Percentiles rank a stretch among this genome's conserved stretches.
These are phyloP conservation scores for Ophion ventricosus DNA, from an alignment of 2,888 invertebrate species.

Conservation along the genomic window DNA sequence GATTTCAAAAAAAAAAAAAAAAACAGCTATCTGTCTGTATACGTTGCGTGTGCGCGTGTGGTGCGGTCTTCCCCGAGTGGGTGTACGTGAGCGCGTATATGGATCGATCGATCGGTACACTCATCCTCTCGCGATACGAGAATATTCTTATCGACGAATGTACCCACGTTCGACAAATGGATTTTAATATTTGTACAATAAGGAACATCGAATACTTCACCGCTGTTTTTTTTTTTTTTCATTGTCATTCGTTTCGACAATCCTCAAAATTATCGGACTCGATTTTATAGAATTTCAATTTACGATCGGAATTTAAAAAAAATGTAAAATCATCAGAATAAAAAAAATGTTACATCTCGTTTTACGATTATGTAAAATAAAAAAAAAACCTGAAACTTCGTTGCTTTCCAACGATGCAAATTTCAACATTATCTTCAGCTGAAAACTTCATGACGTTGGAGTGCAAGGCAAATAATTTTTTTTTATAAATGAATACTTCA, in stretches of 20 bases:
- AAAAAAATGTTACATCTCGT: too few species aligned
- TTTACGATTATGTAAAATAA: too few species aligned
- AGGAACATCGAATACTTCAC: not conserved
- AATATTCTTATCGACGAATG: constrained; percentile 32
- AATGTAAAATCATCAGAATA: too few species aligned
- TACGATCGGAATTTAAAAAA: too few species aligned
- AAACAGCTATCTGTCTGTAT: not conserved
- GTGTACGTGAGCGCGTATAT: constrained; percentile 1
- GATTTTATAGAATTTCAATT: too few species aligned
- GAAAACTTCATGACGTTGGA: too few species aligned
- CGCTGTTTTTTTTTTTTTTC: not conserved
- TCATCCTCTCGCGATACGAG: constrained; percentile 11
- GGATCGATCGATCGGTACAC: constrained; percentile 40
- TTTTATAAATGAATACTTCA: not conserved
- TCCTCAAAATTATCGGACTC: too few species aligned
- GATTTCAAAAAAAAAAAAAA: constrained; percentile 17
- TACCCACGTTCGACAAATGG: constrained; percentile 1
- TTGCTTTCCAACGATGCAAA: too few species aligned
- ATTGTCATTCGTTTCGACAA: not conserved
- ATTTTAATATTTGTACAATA: constrained; percentile 27
- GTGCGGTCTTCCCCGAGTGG: not conserved
- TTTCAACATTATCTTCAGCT: too few species aligned
- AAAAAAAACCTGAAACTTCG: too few species aligned
- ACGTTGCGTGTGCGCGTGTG: not conserved
- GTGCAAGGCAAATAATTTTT: too few species aligned